Evolutionary conservation across 2,888 invertebrate genomes (phyloP).

Genomic region (Lasiommata megera): DNA sequence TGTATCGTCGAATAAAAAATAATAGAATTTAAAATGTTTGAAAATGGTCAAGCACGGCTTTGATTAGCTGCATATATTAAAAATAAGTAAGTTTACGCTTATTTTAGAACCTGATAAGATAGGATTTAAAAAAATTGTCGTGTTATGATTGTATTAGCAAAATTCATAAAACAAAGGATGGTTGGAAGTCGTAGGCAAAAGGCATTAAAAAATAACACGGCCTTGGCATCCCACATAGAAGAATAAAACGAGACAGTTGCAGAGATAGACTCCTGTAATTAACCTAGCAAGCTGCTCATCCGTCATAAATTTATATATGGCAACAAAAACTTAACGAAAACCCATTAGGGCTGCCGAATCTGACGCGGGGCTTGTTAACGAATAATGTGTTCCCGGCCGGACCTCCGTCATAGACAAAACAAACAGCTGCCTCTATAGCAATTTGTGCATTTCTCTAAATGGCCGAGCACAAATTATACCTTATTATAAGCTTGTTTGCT

Average conservation of each 20-base stretch:
- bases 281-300: slow-evolving; percentile 61
- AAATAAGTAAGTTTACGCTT: too few species aligned
- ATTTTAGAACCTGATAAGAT: too few species aligned
- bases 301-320: slow-evolving; percentile 73
- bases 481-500: slow-evolving; percentile 82
- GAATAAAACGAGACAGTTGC: slow-evolving; percentile 19
- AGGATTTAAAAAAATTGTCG: too few species aligned
- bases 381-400: slow-evolving; percentile 72
- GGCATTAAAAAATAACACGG: too few species aligned
- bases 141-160: too few species aligned
- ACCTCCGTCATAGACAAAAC: slow-evolving; percentile 81
- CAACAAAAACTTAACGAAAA: slow-evolving; percentile 79
- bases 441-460: slow-evolving; percentile 82
- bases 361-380: slow-evolving; percentile 81
- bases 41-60: too few species aligned
- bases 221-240: neutral
- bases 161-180: too few species aligned
- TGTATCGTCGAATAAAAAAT: too few species aligned
- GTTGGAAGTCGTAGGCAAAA: too few species aligned
- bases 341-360: slow-evolving; percentile 81
- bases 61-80: too few species aligned
- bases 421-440: slow-evolving; percentile 76
- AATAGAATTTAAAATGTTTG: too few species aligned
- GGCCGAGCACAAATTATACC: slow-evolving; percentile 80
- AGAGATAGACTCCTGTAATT: slow-evolving; percentile 57